These are phyloP conservation scores for Aphaenogaster ashmeadi DNA, from an alignment of 1,140 invertebrate species.

Conservation along the genomic window DNA sequence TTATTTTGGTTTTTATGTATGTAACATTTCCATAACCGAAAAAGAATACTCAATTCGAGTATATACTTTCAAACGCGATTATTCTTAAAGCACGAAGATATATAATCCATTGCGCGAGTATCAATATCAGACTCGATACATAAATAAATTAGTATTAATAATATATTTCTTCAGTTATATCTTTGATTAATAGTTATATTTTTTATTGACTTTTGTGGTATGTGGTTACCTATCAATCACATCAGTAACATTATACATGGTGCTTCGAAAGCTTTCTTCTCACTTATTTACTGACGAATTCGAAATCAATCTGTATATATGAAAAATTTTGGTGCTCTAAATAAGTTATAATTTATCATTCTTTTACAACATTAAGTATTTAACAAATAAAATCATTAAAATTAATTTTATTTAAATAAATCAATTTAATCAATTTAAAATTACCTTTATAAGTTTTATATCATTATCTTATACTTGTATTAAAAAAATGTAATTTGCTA, in stretches of 20 bases:
- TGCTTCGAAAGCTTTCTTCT: background rate
- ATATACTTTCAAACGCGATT: no score
- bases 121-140: no score
- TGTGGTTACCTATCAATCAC: background rate
- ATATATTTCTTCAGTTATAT: constrained; percentile 26
- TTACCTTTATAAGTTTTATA: background rate
- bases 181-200: background rate
- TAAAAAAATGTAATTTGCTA: background rate
- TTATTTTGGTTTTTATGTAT: background rate
- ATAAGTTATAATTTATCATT: background rate
- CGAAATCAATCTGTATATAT: background rate
- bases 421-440: background rate
- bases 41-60: background rate
- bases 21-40: background rate
- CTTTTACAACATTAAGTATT: background rate
- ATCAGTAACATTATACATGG: background rate
- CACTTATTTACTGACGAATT: background rate
- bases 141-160: background rate
- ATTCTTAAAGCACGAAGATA: background rate
- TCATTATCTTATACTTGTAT: background rate
- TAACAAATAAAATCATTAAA: background rate
- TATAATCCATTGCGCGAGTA: background rate
- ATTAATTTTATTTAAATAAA: constrained; percentile 12
- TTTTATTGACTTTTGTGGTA: background rate
- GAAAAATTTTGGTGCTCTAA: background rate